phyloP scores from a whole-genome alignment of 1,140 invertebrate genomes.

The Globodera ellingtonae region DNA sequence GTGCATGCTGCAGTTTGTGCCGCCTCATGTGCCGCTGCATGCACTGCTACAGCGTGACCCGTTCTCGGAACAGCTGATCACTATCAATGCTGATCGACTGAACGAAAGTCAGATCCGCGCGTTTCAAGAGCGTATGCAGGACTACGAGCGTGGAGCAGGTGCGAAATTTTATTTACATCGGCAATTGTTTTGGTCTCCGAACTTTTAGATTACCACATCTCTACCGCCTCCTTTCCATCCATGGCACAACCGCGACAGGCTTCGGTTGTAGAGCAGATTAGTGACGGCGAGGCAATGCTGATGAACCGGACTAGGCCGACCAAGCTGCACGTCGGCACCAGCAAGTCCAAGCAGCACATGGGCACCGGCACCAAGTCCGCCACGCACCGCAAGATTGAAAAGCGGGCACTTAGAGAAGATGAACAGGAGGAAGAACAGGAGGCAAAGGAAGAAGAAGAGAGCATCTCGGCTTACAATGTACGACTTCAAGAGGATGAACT shows the following conservation, averaged over 20 bases:
- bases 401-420: conserved; percentile 15
- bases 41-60: conserved; percentile 57
- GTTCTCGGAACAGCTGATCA: conserved; percentile 63
- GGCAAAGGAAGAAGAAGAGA: conserved; percentile 42
- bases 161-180: neutral
- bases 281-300: conserved; percentile 28
- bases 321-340: conserved; percentile 45
- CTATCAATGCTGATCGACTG: conserved; percentile 58
- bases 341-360: conserved; percentile 49
- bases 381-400: conserved; percentile 21
- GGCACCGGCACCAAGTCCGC: conserved; percentile 14
- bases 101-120: conserved; percentile 57
- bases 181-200: neutral
- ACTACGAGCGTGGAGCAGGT: conserved; percentile 47
- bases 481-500: neutral
- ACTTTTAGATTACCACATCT: conserved; percentile 1
- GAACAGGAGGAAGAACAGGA: neutral
- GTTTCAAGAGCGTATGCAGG: conserved; percentile 56
- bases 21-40: conserved; percentile 22
- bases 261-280: conserved; percentile 31
- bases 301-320: conserved; percentile 44
- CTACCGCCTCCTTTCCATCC: neutral
- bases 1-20: conserved; percentile 30
- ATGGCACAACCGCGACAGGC: neutral
- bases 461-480: conserved; percentile 60